Evolutionary conservation across 1,140 invertebrate species (phyloP).

Genomic region (Tetramorium simillimum): DNA sequence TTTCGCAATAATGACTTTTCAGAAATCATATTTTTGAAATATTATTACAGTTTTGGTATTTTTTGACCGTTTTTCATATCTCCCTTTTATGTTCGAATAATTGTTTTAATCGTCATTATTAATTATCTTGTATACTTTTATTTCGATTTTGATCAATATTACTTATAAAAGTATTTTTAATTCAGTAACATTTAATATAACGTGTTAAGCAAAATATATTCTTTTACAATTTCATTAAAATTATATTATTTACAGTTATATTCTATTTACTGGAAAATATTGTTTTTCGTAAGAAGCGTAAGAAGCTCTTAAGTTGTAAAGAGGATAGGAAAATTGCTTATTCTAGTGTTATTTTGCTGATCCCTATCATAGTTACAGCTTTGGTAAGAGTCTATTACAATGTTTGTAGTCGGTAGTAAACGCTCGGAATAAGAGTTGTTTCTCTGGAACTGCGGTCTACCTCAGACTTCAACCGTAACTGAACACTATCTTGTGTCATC

Average conservation of each 20-base stretch:
- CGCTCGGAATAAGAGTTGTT: slow-evolving; percentile 15
- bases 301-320: neutral
- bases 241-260: neutral
- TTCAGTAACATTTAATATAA: neutral
- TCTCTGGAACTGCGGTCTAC: slow-evolving; percentile 62
- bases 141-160: neutral
- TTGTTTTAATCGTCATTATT: neutral
- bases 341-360: neutral
- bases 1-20: slow-evolving; percentile 23
- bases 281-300: neutral
- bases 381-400: neutral
- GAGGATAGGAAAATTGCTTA: neutral
- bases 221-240: neutral
- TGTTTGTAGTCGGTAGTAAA: neutral
- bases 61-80: neutral
- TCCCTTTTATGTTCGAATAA: neutral
- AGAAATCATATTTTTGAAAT: slow-evolving; percentile 13
- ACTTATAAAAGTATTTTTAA: neutral
- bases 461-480: slow-evolving; percentile 49
- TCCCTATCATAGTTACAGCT: neutral
- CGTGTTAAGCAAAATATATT: neutral
- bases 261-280: neutral
- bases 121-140: neutral
- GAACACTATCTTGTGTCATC: slow-evolving; percentile 51
- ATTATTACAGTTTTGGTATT: neutral